Percentiles rank a stretch among this genome's conserved stretches.
Evolutionary conservation across 2,113 vertebrate species (phyloP).

Genomic region (Chloropsis cyanopogon): DNA sequence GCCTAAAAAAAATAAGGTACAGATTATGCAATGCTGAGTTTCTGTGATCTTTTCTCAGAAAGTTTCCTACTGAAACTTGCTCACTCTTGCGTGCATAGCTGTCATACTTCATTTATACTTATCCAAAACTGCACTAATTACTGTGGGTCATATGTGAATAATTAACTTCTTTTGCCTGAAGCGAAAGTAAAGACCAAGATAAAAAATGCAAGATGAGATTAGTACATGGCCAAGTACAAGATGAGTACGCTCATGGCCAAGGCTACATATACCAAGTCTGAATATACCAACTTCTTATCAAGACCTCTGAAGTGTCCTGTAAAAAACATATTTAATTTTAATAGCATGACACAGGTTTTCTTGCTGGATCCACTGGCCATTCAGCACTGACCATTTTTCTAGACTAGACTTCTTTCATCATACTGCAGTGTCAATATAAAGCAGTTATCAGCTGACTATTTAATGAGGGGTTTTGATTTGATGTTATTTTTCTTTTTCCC

Average conservation of each 20-base stretch:
- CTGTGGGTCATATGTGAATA: conserved; percentile 57
- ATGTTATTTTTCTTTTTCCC: neutral
- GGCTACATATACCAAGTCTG: neutral
- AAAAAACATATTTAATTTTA: neutral
- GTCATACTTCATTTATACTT: conserved; percentile 68
- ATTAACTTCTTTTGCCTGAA: conserved; percentile 64
- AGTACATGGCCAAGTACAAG: neutral
- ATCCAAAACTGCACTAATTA: conserved; percentile 64
- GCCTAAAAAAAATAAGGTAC: neutral
- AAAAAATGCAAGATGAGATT: conserved; percentile 4
- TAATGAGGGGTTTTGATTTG: neutral
- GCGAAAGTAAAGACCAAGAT: conserved; percentile 57
- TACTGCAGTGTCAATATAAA: neutral
- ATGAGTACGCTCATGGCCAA: neutral
- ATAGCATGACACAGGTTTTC: neutral
- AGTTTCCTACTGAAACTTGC: conserved; percentile 32
- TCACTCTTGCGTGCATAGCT: conserved; percentile 58
- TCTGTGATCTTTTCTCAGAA: conserved; percentile 56
- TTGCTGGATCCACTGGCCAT: neutral
- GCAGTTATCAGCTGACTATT: neutral
- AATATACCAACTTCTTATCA: neutral
- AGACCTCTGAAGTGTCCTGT: neutral
- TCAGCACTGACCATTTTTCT: neutral
- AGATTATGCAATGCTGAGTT: conserved; percentile 52
- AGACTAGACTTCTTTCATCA: neutral